Percentiles rank a stretch among this genome's conserved stretches.
phyloP scores from a whole-genome alignment of 2,113 vertebrate species.

The Lagopus muta region DNA sequence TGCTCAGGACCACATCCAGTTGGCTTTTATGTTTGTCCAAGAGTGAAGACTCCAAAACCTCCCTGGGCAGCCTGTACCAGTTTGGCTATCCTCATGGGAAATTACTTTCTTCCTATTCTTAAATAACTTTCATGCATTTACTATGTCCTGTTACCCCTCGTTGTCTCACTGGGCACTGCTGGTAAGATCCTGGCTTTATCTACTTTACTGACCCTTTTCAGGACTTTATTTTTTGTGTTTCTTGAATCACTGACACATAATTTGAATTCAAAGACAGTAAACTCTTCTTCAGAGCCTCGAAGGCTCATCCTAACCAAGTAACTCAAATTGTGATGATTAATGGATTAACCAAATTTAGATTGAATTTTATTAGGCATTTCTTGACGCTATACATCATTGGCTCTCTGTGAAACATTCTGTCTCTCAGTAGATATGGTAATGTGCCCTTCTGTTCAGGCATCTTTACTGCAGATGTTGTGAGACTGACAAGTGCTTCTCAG shows the following conservation, averaged over 20 bases:
- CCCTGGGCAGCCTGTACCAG: background rate
- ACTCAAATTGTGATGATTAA: background rate
- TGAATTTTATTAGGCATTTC: slow-evolving; percentile 37
- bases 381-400: background rate
- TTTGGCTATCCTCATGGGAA: background rate
- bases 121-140: background rate
- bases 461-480: slow-evolving; percentile 45
- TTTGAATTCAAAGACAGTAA: slow-evolving; percentile 28
- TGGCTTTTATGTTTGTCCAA: background rate
- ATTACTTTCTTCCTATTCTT: background rate
- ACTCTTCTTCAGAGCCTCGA: background rate
- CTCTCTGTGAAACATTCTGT: slow-evolving; percentile 8
- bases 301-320: background rate
- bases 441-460: slow-evolving; percentile 39
- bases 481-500: slow-evolving; percentile 37
- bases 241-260: slow-evolving; percentile 30
- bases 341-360: background rate
- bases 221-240: background rate
- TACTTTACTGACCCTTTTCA: background rate
- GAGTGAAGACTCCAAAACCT: background rate
- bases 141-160: background rate
- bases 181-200: background rate
- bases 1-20: background rate
- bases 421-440: slow-evolving; percentile 35
- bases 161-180: background rate